These are phyloP conservation scores for Coecobrya sp. DNA, from an alignment of 2,888 invertebrate genomes.

Conservation along the genomic window DNA sequence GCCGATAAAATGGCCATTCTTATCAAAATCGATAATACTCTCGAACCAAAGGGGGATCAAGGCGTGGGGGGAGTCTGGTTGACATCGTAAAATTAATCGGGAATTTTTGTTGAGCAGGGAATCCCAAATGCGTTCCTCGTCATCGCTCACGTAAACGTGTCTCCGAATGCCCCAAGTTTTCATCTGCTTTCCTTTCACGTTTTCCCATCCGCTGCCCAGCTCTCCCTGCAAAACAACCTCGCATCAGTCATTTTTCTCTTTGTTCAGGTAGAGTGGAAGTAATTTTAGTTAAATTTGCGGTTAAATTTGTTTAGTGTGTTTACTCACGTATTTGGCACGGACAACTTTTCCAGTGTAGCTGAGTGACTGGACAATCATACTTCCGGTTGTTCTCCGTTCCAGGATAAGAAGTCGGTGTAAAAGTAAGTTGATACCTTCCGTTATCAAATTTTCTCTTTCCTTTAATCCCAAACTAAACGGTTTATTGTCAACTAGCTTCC, in stretches of 20 bases:
- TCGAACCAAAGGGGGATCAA: constrained; percentile 85
- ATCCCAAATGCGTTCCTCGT: constrained; percentile 83
- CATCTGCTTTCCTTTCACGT: constrained; percentile 83
- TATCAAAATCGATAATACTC: constrained; percentile 79
- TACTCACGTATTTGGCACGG: constrained; percentile 81
- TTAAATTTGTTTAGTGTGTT: neutral
- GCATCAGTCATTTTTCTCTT: too few species aligned
- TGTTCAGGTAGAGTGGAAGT: too few species aligned
- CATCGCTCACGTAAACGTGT: constrained; percentile 71
- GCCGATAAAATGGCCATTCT: constrained; percentile 76
- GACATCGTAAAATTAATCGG: constrained; percentile 84
- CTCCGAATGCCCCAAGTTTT: constrained; percentile 84
- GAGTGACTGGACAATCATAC: constrained; percentile 80
- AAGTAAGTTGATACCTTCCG: constrained; percentile 82
- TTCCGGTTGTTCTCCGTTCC: constrained; percentile 80
- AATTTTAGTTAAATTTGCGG: too few species aligned
- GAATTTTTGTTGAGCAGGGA: constrained; percentile 82
- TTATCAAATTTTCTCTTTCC: constrained; percentile 82
- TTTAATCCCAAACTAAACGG: constrained; percentile 46
- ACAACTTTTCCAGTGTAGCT: constrained; percentile 82
- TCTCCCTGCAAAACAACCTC: constrained; percentile 63
- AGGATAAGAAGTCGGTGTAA: constrained; percentile 82
- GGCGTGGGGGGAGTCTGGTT: constrained; percentile 84
- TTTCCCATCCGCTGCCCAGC: constrained; percentile 84
- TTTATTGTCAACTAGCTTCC: constrained; percentile 67